A percentile compares a stretch with the other conserved stretches of the same genome.
phyloP scores from a whole-genome alignment of 2,797 vertebrate genomes.

The Apodemus agrarius region DNA sequence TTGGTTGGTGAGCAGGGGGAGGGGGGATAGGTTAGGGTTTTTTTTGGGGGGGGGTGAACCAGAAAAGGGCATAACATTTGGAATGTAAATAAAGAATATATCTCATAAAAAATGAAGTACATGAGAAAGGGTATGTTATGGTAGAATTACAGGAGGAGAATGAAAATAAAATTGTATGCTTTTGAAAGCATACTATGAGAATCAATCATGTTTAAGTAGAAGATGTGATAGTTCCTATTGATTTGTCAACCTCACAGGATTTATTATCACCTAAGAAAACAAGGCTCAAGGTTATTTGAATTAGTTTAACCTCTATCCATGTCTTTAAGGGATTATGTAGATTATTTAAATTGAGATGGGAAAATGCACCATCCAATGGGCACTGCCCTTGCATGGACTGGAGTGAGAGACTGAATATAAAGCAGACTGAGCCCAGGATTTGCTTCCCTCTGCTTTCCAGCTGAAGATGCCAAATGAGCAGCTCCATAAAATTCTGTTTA shows the following conservation, averaged over 20 bases:
- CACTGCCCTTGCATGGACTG: neutral
- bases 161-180: neutral
- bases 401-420: neutral
- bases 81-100: too few species aligned
- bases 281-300: too few species aligned
- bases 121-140: neutral
- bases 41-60: too few species aligned
- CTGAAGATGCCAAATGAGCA: neutral
- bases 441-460: neutral
- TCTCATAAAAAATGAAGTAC: neutral
- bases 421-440: neutral
- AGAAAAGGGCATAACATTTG: too few species aligned
- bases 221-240: neutral
- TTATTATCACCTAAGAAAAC: neutral
- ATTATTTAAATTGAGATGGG: neutral
- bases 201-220: constrained; percentile 21
- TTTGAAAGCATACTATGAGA: constrained; percentile 6
- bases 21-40: too few species aligned
- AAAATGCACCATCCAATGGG: too few species aligned
- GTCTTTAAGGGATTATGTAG: neutral
- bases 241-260: neutral
- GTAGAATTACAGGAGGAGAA: neutral
- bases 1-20: too few species aligned
- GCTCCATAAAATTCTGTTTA: neutral
- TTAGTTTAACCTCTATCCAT: neutral